Evolutionary conservation across 2,888 invertebrate species (phyloP).

Genomic region (Pristionchus arcanus): DNA sequence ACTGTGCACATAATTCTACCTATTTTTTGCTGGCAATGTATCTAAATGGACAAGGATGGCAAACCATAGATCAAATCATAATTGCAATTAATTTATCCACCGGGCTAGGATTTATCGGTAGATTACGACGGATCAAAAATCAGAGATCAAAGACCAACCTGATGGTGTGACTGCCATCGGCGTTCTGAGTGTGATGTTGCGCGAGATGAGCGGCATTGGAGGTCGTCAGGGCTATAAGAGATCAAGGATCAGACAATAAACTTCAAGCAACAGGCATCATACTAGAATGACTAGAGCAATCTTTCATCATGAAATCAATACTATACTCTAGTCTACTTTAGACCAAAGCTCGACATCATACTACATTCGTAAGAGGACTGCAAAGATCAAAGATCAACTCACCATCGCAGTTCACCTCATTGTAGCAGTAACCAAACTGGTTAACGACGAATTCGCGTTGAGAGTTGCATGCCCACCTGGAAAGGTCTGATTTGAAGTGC

Average conservation of each 20-base stretch:
- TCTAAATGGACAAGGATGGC: no score
- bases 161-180: slow-evolving; percentile 35
- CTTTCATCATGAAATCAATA: background rate
- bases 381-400: slow-evolving; percentile 23
- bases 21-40: no score
- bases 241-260: slow-evolving; percentile 36
- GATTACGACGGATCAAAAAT: background rate
- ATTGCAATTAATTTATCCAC: no score
- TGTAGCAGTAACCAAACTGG: slow-evolving; percentile 36
- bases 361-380: background rate
- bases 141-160: background rate
- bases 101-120: background rate
- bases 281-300: background rate
- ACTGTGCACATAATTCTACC: no score
- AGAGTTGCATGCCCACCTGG: slow-evolving; percentile 52
- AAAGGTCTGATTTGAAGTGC: no score
- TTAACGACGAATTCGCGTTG: slow-evolving; percentile 23
- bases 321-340: background rate
- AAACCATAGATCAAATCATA: no score
- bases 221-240: background rate
- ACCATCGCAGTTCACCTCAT: slow-evolving; percentile 18
- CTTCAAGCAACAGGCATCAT: background rate
- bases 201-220: background rate
- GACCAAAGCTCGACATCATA: background rate
- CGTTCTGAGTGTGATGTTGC: background rate